Base-by-base conservation (phyloP, 2,797 vertebrate genomes). In the Protosalanx chinensis region DNA sequence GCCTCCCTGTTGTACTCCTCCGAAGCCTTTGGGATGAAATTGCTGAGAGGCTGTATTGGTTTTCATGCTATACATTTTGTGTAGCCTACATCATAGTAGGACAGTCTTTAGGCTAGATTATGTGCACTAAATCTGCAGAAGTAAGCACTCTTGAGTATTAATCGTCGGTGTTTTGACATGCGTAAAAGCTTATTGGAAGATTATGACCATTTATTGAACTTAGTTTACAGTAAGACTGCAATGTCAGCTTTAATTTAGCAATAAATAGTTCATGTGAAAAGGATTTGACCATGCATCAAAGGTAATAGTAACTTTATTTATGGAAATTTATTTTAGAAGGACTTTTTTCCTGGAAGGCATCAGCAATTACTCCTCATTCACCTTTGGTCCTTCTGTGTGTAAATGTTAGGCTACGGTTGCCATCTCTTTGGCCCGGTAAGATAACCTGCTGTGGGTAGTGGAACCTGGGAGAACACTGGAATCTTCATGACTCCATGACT, bases 1-100 rank as follows among this genome's bases (percentile, higher is more conserved):
- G 69, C 75, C 69, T 64, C 77, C 72, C 29, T 5, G 72, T 29
- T 79, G 72, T 79, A 70, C 63, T 53, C 29, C 64, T 61, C 10
- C 18, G 58, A 32, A 63, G 51, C 15, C 12, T 41, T 7, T 64
- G 37, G 3, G 4, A 64, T 4, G 33, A 20, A 12, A 12, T 20
- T 16, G 16, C 51, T 5, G 15, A 6, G 18, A 1, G 18, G 15
- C 5, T n/a, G 51, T 56, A 4, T 56, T 5, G 4, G 6, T 56
- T 56, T 56, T n/a, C 51, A 18, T 56, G 51, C 6, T 49, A 2
- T 10, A 49, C 4, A 49, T 49, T 12, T 3, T 56, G 18, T 56
- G 15, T 56, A 56, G 18, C 18, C 18, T 16, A 56, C 4, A n/a
- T 56, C 51, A n/a, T n/a, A 6, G 18, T 56, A 6, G 51, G 51